Conservation (phyloP, 2,797 vertebrate species). For the Gouania willdenowi region DNA sequence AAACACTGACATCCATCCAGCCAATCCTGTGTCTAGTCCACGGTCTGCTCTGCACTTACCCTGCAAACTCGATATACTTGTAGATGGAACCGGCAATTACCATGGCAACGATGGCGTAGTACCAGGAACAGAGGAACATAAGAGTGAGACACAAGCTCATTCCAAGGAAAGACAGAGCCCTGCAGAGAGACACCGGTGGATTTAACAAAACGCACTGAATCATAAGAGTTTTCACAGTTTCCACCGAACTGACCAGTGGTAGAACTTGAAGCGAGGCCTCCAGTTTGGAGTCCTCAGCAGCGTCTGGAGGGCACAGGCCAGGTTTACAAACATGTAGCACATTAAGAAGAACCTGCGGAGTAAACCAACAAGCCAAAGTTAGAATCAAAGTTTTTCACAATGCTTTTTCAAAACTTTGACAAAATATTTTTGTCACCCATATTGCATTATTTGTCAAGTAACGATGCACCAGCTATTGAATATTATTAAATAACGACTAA, state of each 20-base stretch:
- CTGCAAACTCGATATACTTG: slow-evolving; percentile 96
- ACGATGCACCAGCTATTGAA: slow-evolving; percentile 12
- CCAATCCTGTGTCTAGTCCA: slow-evolving; percentile 36
- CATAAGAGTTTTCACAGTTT: neutral
- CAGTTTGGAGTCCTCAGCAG: slow-evolving; percentile 95
- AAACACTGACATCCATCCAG: too few relatives aligned
- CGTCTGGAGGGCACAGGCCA: slow-evolving; percentile 94
- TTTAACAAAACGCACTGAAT: slow-evolving; percentile 5
- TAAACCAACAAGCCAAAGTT: neutral
- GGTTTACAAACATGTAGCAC: slow-evolving; percentile 99
- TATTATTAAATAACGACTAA: too few relatives aligned
- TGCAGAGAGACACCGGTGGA: slow-evolving; percentile 79
- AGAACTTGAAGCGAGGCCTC: slow-evolving; percentile 96
- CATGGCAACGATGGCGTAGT: slow-evolving; percentile 94
- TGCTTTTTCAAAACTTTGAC: slow-evolving; percentile 2
- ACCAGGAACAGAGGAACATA: slow-evolving; percentile 98
- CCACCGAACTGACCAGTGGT: slow-evolving; percentile 86
- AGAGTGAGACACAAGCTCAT: slow-evolving; percentile 96
- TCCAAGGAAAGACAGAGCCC: slow-evolving; percentile 92
- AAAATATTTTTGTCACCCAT: too few relatives aligned
- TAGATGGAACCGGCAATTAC: slow-evolving; percentile 93
- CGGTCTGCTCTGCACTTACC: slow-evolving; percentile 80
- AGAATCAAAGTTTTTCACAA: neutral
- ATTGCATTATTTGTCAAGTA: slow-evolving; percentile 24
- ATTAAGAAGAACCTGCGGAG: slow-evolving; percentile 93